Conservation (phyloP, 2,113 vertebrate genomes). For the Dipodomys stephensi region DNA sequence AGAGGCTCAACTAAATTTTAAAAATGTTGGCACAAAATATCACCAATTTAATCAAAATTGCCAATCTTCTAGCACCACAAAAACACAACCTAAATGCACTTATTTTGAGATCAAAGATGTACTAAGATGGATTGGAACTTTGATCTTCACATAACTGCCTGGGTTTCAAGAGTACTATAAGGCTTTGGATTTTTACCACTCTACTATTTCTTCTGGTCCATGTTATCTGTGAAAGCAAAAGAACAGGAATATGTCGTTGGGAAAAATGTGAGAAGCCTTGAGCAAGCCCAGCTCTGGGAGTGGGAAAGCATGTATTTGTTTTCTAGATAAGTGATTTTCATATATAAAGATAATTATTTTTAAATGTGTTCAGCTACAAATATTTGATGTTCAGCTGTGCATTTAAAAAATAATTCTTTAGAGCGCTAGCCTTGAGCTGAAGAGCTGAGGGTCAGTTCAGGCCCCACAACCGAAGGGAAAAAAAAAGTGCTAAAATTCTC, state of each 20-base stretch:
- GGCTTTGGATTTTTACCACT: neutral
- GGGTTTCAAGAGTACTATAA: neutral
- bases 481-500: too few relatives aligned
- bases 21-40: constrained; percentile 7
- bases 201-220: neutral
- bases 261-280: neutral
- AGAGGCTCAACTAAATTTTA: neutral
- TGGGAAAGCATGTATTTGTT: neutral
- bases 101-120: constrained; percentile 68
- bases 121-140: constrained; percentile 51
- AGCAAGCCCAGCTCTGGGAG: neutral
- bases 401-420: neutral
- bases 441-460: too few relatives aligned
- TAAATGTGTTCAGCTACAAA: neutral
- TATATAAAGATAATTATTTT: neutral
- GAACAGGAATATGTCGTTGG: neutral
- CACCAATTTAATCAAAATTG: constrained; percentile 46
- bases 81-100: constrained; percentile 45
- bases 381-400: neutral
- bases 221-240: neutral
- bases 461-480: too few relatives aligned
- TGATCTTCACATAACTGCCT: constrained; percentile 49
- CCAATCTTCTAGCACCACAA: constrained; percentile 13
- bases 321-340: constrained; percentile 29
- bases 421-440: too few relatives aligned